A percentile compares a stretch with the other conserved stretches of the same genome.
phyloP scores from a whole-genome alignment of 53 echinoderm and acorn worm genomes.

The Echinarachnius parma region DNA sequence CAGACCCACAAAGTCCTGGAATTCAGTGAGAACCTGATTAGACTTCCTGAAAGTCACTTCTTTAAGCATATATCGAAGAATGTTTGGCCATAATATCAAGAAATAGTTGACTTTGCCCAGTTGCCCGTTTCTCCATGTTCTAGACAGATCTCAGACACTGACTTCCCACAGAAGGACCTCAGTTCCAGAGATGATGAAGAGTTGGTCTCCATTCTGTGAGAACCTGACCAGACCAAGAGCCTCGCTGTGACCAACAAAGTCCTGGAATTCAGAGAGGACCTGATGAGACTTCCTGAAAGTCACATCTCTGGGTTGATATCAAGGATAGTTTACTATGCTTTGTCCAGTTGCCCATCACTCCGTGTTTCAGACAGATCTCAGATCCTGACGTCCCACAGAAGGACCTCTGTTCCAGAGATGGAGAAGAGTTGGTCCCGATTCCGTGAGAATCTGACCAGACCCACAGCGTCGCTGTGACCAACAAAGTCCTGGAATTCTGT shows the following conservation, averaged over 20 bases:
- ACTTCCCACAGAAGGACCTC: conserved; percentile 96
- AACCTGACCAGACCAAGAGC: conserved; percentile 70
- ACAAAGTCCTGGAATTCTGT: conserved; percentile 98
- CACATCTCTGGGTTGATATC: too few relatives aligned
- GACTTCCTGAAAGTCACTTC: too few relatives aligned
- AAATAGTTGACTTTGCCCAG: too few relatives aligned
- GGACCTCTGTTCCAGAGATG: conserved; percentile 69
- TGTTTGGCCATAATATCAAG: too few relatives aligned
- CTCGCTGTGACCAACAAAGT: conserved; percentile 80
- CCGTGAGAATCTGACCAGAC: conserved; percentile 64
- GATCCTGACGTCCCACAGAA: conserved; percentile 98
- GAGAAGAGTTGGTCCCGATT: conserved; percentile 66
- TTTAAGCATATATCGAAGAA: too few relatives aligned
- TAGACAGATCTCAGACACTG: conserved; percentile 43
- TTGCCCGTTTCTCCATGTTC: too few relatives aligned
- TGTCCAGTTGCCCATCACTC: too few relatives aligned
- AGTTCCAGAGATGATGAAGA: conserved; percentile 64
- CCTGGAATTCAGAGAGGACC: too few relatives aligned
- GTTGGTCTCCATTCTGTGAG: conserved; percentile 53
- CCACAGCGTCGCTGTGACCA: conserved; percentile 66
- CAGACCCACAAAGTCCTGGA: conserved; percentile 86
- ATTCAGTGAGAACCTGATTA: too few relatives aligned
- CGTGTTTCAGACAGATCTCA: too few relatives aligned
- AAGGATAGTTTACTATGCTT: too few relatives aligned
- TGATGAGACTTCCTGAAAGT: too few relatives aligned